These are phyloP conservation scores for Kryptolebias marmoratus DNA, from an alignment of 2,113 vertebrate genomes.

Conservation along the genomic window DNA sequence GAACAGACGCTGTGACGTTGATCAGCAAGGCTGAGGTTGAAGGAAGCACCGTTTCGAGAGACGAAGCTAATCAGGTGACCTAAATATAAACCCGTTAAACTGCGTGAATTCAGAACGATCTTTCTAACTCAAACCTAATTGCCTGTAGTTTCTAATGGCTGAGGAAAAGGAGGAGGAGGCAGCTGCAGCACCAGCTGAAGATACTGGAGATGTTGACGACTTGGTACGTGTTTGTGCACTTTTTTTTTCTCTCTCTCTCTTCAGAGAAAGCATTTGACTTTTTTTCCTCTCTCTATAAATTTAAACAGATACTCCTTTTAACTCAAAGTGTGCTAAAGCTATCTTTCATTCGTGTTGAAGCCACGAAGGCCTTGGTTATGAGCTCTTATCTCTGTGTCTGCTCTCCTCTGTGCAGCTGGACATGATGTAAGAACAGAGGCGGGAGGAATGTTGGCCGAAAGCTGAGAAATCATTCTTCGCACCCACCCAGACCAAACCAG, in stretches of 20 bases:
- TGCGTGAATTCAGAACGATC: constrained; percentile 2
- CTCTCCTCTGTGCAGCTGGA: constrained; percentile 87
- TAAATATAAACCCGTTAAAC: background rate
- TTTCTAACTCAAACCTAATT: constrained; percentile 12
- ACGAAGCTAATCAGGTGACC: constrained; percentile 89
- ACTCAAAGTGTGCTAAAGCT: background rate
- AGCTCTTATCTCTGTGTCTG: constrained; percentile 7
- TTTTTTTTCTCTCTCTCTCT: background rate
- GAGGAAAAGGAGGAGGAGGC: constrained; percentile 78
- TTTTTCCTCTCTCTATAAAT: background rate
- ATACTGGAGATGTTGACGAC: constrained; percentile 92
- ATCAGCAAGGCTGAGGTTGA: constrained; percentile 89
- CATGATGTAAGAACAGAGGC: constrained; percentile 85
- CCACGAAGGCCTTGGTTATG: constrained; percentile 4
- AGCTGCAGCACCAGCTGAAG: constrained; percentile 66
- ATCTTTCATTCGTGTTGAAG: background rate
- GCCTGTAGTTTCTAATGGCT: constrained; percentile 84
- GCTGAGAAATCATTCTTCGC: constrained; percentile 54
- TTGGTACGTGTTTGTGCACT: constrained; percentile 81
- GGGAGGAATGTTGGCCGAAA: constrained; percentile 31
- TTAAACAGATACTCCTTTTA: background rate
- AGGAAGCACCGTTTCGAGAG: constrained; percentile 83
- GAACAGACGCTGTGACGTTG: constrained; percentile 87
- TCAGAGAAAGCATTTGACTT: background rate
- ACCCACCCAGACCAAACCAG: constrained; percentile 29